These are phyloP conservation scores for Heliconius himera DNA, from an alignment of 1,140 invertebrate species.

Conservation along the genomic window DNA sequence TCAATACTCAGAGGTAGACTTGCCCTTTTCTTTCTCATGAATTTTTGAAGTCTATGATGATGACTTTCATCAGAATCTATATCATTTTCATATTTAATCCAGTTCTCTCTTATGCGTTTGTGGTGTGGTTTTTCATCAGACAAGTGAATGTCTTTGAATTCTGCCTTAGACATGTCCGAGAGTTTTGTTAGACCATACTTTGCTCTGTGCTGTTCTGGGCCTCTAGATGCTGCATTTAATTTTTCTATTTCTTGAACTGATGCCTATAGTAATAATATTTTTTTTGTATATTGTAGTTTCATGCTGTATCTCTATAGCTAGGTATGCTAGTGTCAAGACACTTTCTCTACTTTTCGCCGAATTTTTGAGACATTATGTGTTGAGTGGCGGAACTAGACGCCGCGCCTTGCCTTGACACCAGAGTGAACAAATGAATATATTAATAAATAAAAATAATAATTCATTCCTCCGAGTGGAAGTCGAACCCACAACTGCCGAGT, in stretches of 20 bases:
- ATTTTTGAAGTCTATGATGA: constrained; percentile 53
- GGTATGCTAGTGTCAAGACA: no score
- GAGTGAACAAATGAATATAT: no score
- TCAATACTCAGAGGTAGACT: constrained; percentile 67
- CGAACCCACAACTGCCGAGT: no score
- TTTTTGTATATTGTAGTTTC: background rate
- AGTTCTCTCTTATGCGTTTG: constrained; percentile 21
- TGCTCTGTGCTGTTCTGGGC: constrained; percentile 82
- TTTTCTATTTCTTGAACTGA: constrained; percentile 83
- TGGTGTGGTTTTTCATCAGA: constrained; percentile 60
- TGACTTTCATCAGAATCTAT: constrained; percentile 35
- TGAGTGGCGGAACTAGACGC: no score
- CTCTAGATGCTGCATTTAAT: constrained; percentile 82
- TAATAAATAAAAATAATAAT: no score
- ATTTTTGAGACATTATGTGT: no score
- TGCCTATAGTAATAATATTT: constrained; percentile 68
- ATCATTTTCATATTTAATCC: constrained; percentile 31
- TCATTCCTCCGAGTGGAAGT: no score
- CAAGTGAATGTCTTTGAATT: constrained; percentile 84
- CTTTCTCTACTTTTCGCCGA: no score
- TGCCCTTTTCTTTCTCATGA: constrained; percentile 55
- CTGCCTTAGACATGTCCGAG: constrained; percentile 88
- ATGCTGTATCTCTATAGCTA: background rate
- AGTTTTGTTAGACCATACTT: constrained; percentile 88
- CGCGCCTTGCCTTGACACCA: no score